Evolutionary conservation across 2,113 vertebrate genomes (phyloP), one percentile per base, ranked within the genome.

Genomic region (Oxygymnocypris stewartii): DNA sequence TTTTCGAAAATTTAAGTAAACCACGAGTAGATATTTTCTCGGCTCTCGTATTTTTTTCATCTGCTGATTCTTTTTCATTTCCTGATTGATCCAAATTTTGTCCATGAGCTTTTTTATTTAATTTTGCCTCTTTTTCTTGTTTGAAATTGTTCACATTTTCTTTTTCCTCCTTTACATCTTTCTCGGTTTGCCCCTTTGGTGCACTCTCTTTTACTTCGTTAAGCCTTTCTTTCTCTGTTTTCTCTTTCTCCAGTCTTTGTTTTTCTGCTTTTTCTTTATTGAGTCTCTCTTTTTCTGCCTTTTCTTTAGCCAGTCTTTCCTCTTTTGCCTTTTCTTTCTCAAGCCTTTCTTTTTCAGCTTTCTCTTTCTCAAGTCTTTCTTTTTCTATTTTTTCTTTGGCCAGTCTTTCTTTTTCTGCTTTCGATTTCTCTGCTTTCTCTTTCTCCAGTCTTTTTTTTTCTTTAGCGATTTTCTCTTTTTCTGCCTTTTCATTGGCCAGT

Each of bases 1-100:
- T 54, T 54, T 85, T 44, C 31, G 87, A 85, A 75, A 88, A 86
- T 78, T 89, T 92, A 14, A 87, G 85, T 9, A 88, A 84, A 84
- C 79, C 84, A 18, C 79, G 82, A 12, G 69, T 84, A 18, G 84
- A 73, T 13, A 82, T 6, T 83, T 69, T 88, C n/a, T 88, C 79
- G 14, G 87, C 79, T 37, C 35, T 73, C n/a, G 20, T 79, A 10
- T 82, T 54, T 69, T 73, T 78, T 35, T 74, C 44, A 35, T 77
- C 79, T 31, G 42, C 54, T 10, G 61, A 14, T 14, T 87, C 79
- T 6, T 84, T 81, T 10, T 71, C 69, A 2, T 63, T 6, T 47
- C 57, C 59, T n/a, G 73, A 63, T 25, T 76, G 13, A 11, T 86
- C 81, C 10, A n/a, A 31, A 28, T 84, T 79, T 31, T 67, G 20